phyloP scores from a whole-genome alignment of 2,888 invertebrate genomes.

The Trilocha varians region DNA sequence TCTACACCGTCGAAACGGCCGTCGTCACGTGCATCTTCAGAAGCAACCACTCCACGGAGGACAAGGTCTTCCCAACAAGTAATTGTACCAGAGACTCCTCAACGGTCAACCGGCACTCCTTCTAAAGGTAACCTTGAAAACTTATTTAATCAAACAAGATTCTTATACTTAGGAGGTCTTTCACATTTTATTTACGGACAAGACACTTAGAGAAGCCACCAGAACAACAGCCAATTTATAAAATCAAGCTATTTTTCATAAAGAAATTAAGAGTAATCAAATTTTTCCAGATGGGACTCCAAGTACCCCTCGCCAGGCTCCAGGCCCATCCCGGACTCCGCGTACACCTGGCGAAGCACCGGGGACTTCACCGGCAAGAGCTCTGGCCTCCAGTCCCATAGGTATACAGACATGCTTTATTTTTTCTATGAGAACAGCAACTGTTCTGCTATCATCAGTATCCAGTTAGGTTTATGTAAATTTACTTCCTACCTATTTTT shows the following conservation, averaged over 20 bases:
- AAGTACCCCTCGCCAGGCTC: constrained; percentile 31
- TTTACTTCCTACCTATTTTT: too few species aligned
- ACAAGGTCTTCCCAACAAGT: constrained; percentile 59
- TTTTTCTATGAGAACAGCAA: not conserved
- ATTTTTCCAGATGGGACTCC: constrained; percentile 36
- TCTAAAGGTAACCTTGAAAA: constrained; percentile 60
- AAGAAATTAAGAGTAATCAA: not conserved
- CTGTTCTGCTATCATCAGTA: not conserved
- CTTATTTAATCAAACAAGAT: too few species aligned
- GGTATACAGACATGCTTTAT: constrained; percentile 34
- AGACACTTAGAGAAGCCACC: too few species aligned
- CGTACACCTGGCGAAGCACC: constrained; percentile 38
- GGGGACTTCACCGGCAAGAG: constrained; percentile 55
- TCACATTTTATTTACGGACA: too few species aligned
- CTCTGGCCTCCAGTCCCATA: constrained; percentile 55
- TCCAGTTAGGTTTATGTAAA: too few species aligned
- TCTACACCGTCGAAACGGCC: constrained; percentile 61
- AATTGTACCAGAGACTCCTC: constrained; percentile 66
- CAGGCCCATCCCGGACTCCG: constrained; percentile 17
- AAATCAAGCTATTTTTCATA: not conserved
- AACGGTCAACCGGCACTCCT: constrained; percentile 55
- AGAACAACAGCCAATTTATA: not conserved
- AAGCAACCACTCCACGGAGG: constrained; percentile 58
- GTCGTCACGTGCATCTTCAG: constrained; percentile 58
- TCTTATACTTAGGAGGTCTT: too few species aligned